Evolutionary conservation across 2,797 vertebrate genomes (phyloP).

Genomic region (Linurgus olivaceus): DNA sequence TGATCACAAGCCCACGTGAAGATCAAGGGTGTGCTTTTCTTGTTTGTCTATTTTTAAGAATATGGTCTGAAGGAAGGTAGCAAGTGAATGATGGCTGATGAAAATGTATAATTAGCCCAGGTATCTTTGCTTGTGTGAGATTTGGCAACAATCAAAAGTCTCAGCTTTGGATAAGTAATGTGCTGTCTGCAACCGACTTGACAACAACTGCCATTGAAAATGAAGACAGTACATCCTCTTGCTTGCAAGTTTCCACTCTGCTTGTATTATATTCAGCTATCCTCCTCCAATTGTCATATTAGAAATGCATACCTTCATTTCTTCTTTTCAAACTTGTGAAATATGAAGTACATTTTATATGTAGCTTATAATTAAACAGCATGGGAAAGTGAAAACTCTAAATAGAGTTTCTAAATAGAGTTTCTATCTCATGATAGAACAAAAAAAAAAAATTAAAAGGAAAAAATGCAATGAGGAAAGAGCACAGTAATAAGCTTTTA

Average conservation of each 20-base stretch:
- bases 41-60: neutral
- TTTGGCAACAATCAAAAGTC: neutral
- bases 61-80: neutral
- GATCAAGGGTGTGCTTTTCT: neutral
- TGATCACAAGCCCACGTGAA: neutral
- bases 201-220: neutral
- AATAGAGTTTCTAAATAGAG: too few species aligned
- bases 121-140: neutral
- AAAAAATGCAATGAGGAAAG: neutral
- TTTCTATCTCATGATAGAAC: neutral
- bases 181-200: neutral
- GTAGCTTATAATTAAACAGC: neutral
- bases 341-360: neutral
- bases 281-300: neutral
- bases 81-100: neutral
- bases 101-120: neutral
- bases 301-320: neutral
- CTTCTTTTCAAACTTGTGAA: neutral
- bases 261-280: neutral
- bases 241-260: neutral
- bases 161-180: neutral
- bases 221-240: neutral
- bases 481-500: neutral
- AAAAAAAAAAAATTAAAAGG: neutral
- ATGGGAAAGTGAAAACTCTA: neutral